phyloP scores from a whole-genome alignment of 1,140 invertebrate genomes.

The Sycobia sp. region DNA sequence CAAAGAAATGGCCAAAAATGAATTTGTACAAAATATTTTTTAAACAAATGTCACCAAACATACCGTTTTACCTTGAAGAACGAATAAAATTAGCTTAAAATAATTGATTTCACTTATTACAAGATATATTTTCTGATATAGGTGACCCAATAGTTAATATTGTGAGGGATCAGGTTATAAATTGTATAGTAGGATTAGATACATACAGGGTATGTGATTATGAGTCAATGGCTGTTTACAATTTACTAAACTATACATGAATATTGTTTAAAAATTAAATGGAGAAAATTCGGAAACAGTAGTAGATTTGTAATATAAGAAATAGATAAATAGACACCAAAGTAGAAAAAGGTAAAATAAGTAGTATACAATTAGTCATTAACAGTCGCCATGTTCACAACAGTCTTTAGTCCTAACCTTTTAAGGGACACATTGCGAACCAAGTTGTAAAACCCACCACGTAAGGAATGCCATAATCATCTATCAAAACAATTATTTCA shows the following conservation, averaged over 20 bases:
- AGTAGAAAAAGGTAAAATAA: slow-evolving; percentile 25
- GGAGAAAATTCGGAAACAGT: not conserved
- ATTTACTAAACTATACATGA: slow-evolving; percentile 12
- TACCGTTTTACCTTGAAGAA: no score
- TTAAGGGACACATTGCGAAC: slow-evolving; percentile 64
- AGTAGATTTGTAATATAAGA: slow-evolving; percentile 2
- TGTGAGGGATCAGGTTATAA: no score
- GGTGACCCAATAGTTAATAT: no score
- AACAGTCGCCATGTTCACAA: slow-evolving; percentile 18
- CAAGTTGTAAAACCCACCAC: slow-evolving; percentile 66
- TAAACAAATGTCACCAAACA: no score
- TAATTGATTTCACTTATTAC: no score
- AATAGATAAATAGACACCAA: slow-evolving; percentile 20
- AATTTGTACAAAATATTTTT: no score
- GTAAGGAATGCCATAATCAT: slow-evolving; percentile 56
- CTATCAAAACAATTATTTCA: slow-evolving; percentile 45
- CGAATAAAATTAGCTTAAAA: no score
- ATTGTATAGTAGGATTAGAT: no score
- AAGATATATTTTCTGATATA: no score
- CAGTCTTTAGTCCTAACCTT: slow-evolving; percentile 59
- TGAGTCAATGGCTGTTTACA: slow-evolving; percentile 1
- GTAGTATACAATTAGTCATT: slow-evolving; percentile 34
- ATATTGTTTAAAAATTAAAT: slow-evolving; percentile 4
- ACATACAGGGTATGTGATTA: no score
- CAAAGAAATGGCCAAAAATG: no score